These are phyloP conservation scores for Moxostoma hubbsi DNA, from an alignment of 2,797 vertebrate species.

Conservation along the genomic window DNA sequence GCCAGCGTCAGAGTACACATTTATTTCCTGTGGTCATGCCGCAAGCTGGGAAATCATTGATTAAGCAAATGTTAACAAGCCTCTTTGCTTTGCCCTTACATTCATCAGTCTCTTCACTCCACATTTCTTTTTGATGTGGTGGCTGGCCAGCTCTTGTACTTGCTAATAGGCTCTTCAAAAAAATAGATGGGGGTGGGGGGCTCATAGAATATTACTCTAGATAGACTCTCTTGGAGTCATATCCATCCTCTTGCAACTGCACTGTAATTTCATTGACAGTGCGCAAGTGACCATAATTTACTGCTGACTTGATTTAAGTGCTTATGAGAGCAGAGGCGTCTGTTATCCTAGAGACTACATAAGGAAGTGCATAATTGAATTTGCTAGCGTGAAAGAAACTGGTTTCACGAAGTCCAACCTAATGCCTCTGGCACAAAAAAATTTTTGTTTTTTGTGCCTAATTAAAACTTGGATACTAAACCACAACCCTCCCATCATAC, in stretches of 20 bases:
- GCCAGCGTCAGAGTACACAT: not conserved
- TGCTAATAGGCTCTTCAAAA: slow-evolving; percentile 46
- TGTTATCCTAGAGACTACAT: slow-evolving; percentile 70
- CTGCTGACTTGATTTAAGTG: slow-evolving; percentile 80
- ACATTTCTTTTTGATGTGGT: slow-evolving; percentile 10
- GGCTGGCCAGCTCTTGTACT: not conserved
- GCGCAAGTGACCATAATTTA: slow-evolving; percentile 76
- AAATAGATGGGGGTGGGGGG: slow-evolving; percentile 30
- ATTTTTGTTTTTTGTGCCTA: slow-evolving; percentile 26
- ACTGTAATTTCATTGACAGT: slow-evolving; percentile 75
- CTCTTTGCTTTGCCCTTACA: not conserved
- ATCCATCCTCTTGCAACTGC: slow-evolving; percentile 70
- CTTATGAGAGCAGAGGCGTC: slow-evolving; percentile 72
- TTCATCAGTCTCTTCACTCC: not conserved
- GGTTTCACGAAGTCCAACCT: slow-evolving; percentile 40
- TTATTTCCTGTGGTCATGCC: not conserved
- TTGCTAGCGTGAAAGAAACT: slow-evolving; percentile 54
- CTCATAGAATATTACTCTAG: slow-evolving; percentile 53
- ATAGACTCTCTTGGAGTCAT: slow-evolving; percentile 65
- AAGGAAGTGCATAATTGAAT: slow-evolving; percentile 64
- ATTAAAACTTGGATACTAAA: not conserved
- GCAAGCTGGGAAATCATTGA: not conserved
- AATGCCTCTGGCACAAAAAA: slow-evolving; percentile 29
- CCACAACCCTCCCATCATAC: not conserved
- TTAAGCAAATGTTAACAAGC: slow-evolving; percentile 27